Evolutionary conservation across 2,797 vertebrate genomes (phyloP).

Genomic region (Ciconia nigra): DNA sequence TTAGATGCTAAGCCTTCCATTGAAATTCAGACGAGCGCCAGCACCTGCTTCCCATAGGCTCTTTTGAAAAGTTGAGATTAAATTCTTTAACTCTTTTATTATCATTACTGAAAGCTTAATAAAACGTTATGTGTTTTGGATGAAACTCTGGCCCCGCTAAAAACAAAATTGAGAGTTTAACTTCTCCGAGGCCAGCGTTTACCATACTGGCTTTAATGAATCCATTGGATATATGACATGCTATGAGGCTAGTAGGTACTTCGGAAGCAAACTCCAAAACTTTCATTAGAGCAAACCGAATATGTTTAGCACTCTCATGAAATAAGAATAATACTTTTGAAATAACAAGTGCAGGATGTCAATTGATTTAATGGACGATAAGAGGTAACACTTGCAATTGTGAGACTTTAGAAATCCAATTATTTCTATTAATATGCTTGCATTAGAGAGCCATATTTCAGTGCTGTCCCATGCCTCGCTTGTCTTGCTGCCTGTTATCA

Average conservation of each 20-base stretch:
- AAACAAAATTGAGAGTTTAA: background rate
- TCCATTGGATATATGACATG: background rate
- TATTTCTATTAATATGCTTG: constrained; percentile 87
- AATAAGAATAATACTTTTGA: constrained; percentile 64
- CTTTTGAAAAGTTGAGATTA: background rate
- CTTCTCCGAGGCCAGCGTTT: background rate
- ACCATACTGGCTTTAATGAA: background rate
- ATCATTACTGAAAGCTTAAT: constrained; percentile 35
- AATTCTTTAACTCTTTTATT: constrained; percentile 26
- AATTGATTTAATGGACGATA: constrained; percentile 72
- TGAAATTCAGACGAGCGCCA: background rate
- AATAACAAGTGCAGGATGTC: constrained; percentile 67
- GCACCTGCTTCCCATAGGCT: background rate
- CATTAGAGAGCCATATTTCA: constrained; percentile 82
- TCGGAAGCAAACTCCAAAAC: constrained; percentile 53
- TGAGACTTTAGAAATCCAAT: constrained; percentile 87
- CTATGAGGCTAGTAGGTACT: background rate
- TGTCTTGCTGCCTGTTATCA: constrained; percentile 75
- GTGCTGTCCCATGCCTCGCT: constrained; percentile 77
- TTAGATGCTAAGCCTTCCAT: background rate
- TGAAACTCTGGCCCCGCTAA: background rate
- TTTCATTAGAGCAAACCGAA: constrained; percentile 61
- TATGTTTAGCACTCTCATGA: background rate
- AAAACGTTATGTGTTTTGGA: background rate
- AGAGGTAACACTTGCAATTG: constrained; percentile 70